Conservation (phyloP, 2,113 vertebrate genomes). For the Kryptolebias marmoratus region DNA sequence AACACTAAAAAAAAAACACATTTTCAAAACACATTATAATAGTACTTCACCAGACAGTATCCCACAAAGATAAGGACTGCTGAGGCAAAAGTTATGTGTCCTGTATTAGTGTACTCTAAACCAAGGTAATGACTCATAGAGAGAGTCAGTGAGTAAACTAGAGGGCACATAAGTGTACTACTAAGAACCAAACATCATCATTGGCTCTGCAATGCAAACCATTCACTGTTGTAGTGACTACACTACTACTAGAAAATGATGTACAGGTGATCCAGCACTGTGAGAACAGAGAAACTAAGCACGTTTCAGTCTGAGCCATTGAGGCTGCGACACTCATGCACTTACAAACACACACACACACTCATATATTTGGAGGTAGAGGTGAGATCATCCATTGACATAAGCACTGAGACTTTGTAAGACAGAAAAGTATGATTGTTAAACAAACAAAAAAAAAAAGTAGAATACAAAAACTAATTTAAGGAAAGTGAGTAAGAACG, state of each 20-base stretch:
- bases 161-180: conserved; percentile 32
- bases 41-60: conserved; percentile 2
- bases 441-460: neutral
- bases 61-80: conserved; percentile 3
- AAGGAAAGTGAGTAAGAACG: neutral
- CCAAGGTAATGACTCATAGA: conserved; percentile 61
- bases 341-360: conserved; percentile 1
- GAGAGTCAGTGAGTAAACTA: conserved; percentile 43
- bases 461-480: neutral
- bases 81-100: conserved; percentile 9
- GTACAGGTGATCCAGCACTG: conserved; percentile 16
- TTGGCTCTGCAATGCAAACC: conserved; percentile 6
- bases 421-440: conserved; percentile 9
- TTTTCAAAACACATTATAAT: neutral
- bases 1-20: neutral
- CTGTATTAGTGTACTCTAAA: conserved; percentile 51
- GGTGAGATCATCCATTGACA: conserved; percentile 27
- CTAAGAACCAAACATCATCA: conserved; percentile 44
- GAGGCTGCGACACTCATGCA: conserved; percentile 15
- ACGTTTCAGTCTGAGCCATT: conserved; percentile 48
- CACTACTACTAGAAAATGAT: conserved; percentile 47
- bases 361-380: conserved; percentile 11
- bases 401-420: conserved; percentile 2
- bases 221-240: conserved; percentile 21
- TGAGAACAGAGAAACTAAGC: conserved; percentile 56